phyloP scores from a whole-genome alignment of 92 coral and sea anemone genomes.

The Virgularia gustaviana region DNA sequence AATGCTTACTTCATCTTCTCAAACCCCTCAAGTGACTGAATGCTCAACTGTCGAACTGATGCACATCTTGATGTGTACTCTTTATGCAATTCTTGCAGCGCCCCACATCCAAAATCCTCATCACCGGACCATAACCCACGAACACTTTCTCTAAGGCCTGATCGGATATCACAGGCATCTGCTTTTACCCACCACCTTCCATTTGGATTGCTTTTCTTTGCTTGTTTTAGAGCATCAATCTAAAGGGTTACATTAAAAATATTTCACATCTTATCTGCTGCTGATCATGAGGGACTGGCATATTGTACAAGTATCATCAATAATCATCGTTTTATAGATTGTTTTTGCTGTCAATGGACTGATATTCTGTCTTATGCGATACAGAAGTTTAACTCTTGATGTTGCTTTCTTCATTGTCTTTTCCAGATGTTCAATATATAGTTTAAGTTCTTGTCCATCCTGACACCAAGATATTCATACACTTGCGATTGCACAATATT shows the following conservation, averaged over 20 bases:
- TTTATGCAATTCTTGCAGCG: conserved; percentile 4
- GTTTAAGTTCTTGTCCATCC: not conserved
- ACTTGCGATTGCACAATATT: not conserved
- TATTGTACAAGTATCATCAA: too few relatives aligned
- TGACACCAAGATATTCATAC: conserved; percentile 11
- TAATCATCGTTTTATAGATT: conserved; percentile 11
- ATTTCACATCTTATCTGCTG: too few relatives aligned
- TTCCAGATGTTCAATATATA: not conserved
- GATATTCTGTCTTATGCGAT: not conserved
- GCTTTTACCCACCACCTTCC: conserved; percentile 57
- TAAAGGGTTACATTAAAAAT: too few relatives aligned
- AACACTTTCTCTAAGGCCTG: conserved; percentile 40
- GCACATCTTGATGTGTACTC: conserved; percentile 26
- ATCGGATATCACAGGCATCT: conserved; percentile 46
- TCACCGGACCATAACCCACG: conserved; percentile 48
- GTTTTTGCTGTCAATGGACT: not conserved
- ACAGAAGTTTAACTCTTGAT: conserved; percentile 4
- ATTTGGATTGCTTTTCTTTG: conserved; percentile 26
- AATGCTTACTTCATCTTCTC: conserved; percentile 18
- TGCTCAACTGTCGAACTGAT: conserved; percentile 1
- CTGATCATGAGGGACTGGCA: too few relatives aligned
- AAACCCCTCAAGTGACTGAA: not conserved
- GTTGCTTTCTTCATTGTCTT: not conserved
- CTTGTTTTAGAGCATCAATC: conserved; percentile 26
- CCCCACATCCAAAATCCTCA: conserved; percentile 44